A percentile compares a stretch with the other conserved stretches of the same genome.
These are phyloP conservation scores for Sylvilagus bachmani DNA, from an alignment of 2,113 vertebrate genomes.

Conservation along the genomic window DNA sequence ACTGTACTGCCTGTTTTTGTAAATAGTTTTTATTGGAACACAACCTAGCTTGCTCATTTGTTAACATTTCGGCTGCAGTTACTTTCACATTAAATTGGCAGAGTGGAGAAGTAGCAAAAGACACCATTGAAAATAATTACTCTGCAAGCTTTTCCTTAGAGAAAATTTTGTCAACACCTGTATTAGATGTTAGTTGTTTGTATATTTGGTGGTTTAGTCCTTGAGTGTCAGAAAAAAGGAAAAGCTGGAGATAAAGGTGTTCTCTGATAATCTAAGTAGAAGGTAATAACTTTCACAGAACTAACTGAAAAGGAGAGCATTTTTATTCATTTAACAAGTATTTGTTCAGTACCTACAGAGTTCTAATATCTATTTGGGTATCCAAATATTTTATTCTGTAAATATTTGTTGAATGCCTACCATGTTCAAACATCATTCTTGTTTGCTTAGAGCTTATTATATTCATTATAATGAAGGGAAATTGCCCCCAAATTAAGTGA, in stretches of 20 bases:
- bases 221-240: background rate
- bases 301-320: background rate
- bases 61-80: background rate
- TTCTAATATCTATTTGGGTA: background rate
- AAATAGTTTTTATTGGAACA: background rate
- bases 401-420: background rate
- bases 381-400: background rate
- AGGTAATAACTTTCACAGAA: background rate
- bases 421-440: background rate
- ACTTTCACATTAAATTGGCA: background rate
- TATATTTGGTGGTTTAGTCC: background rate
- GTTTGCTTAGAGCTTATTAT: background rate
- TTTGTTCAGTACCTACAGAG: background rate
- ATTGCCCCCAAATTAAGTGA: background rate
- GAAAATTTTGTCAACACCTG: background rate
- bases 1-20: background rate
- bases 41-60: background rate
- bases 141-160: background rate
- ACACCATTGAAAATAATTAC: background rate
- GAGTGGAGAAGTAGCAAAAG: background rate
- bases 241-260: background rate
- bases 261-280: background rate
- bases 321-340: constrained; percentile 27
- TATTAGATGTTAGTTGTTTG: background rate
- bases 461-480: background rate